Evolutionary conservation across 1,140 invertebrate species (phyloP).

Genomic region (Drosophila suzukii): DNA sequence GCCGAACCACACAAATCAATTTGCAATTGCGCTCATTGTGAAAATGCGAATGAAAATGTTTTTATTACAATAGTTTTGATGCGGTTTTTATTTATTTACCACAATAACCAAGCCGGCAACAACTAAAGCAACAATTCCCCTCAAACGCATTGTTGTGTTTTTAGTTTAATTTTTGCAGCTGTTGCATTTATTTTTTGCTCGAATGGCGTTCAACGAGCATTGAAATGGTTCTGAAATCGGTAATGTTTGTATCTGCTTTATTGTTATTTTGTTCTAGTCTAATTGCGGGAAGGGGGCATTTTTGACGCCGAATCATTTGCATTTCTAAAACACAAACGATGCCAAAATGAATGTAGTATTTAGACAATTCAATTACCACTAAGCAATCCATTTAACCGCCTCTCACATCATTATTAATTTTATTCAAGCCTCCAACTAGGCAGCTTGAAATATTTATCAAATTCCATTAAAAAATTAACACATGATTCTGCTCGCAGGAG

Average conservation of each 20-base stretch:
- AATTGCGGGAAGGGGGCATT: conserved; percentile 32
- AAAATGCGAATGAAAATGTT: conserved; percentile 59
- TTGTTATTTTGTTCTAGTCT: conserved; percentile 14
- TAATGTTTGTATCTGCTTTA: conserved; percentile 16
- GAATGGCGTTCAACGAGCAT: conserved; percentile 4
- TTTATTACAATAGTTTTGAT: conserved; percentile 71
- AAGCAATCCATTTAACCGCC: conserved; percentile 6
- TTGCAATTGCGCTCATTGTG: conserved; percentile 66
- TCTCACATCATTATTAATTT: conserved; percentile 2
- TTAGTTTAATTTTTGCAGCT: conserved; percentile 50
- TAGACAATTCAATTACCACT: conserved; percentile 7
- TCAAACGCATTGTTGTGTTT: conserved; percentile 30
- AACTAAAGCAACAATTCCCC: conserved; percentile 12
- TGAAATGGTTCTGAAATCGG: conserved; percentile 7
- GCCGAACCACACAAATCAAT: conserved; percentile 76
- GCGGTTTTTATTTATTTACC: conserved; percentile 68
- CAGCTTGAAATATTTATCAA: conserved; percentile 69
- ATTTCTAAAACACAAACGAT: conserved; percentile 4
- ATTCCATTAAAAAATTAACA: conserved; percentile 77
- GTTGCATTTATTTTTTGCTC: conserved; percentile 36
- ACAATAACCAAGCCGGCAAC: conserved; percentile 29
- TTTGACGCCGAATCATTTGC: not conserved
- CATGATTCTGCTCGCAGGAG: conserved; percentile 49
- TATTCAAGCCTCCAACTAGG: not conserved
- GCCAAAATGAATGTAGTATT: conserved; percentile 39